Percentiles rank a stretch among this genome's conserved stretches.
phyloP scores from a whole-genome alignment of 2,797 vertebrate species.

The Hirundo rustica region DNA sequence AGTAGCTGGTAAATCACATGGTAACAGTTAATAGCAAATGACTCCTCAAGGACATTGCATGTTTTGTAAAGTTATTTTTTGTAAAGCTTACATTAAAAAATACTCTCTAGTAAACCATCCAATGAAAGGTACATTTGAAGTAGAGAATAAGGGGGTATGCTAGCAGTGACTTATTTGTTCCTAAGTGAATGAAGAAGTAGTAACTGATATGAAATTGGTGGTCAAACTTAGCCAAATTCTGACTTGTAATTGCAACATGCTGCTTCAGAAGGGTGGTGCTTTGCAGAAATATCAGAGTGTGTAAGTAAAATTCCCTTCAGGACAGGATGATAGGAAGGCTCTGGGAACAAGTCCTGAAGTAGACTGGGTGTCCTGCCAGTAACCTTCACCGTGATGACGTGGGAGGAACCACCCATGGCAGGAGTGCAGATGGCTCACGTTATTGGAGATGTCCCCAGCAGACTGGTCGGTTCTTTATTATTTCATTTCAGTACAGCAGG shows the following conservation, averaged over 20 bases:
- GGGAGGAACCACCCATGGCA: not conserved
- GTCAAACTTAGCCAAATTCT: not conserved
- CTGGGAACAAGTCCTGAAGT: not conserved
- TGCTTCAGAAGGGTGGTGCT: slow-evolving; percentile 42
- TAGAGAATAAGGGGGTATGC: not conserved
- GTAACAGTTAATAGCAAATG: not conserved
- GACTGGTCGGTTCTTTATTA: not conserved
- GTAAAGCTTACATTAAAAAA: not conserved
- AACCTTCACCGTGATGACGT: slow-evolving; percentile 7
- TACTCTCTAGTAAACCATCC: not conserved
- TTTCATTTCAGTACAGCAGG: not conserved
- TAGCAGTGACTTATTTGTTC: not conserved
- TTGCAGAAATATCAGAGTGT: not conserved
- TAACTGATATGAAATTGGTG: not conserved
- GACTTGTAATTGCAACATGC: not conserved
- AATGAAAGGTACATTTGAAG: not conserved
- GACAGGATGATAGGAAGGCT: not conserved
- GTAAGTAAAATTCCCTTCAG: slow-evolving; percentile 12
- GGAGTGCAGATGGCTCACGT: not conserved
- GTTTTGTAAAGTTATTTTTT: not conserved
- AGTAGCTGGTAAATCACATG: not conserved
- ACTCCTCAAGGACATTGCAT: not conserved
- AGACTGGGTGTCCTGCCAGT: slow-evolving; percentile 48
- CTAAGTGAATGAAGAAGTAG: not conserved
- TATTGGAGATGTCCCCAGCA: not conserved